Evolutionary conservation across 2,888 invertebrate genomes (phyloP).

Genomic region (Achlya flavicornis): DNA sequence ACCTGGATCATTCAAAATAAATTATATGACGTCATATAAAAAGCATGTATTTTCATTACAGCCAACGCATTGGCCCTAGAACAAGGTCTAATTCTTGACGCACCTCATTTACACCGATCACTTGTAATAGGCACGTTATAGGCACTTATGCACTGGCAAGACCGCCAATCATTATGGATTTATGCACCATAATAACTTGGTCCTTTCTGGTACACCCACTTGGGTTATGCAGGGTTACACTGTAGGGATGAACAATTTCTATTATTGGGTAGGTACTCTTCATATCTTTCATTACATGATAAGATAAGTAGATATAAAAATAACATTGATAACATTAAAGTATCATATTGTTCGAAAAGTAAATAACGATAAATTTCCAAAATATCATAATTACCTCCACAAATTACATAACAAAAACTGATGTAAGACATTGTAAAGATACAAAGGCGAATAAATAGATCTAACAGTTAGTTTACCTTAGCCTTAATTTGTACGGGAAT

Average conservation of each 20-base stretch:
- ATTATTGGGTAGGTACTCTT: slow-evolving; percentile 19
- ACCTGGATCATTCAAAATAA: too few species aligned
- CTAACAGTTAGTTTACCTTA: slow-evolving; percentile 5
- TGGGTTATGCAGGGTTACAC: slow-evolving; percentile 18
- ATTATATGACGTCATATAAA: too few species aligned
- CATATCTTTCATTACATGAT: neutral
- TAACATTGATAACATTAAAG: too few species aligned
- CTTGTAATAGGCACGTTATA: slow-evolving; percentile 61
- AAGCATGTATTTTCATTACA: slow-evolving; percentile 31
- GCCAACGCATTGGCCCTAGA: slow-evolving; percentile 48
- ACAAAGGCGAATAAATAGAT: slow-evolving; percentile 15
- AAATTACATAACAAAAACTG: neutral
- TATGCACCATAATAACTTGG: slow-evolving; percentile 67
- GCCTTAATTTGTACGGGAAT: slow-evolving; percentile 15
- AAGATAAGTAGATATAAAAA: too few species aligned
- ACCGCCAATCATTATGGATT: slow-evolving; percentile 69
- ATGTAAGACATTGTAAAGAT: neutral
- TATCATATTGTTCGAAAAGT: too few species aligned
- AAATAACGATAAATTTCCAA: neutral
- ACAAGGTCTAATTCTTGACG: slow-evolving; percentile 52
- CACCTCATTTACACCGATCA: slow-evolving; percentile 66
- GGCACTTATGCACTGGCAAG: slow-evolving; percentile 50
- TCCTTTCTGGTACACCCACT: slow-evolving; percentile 43
- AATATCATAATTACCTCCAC: neutral
- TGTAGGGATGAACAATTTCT: slow-evolving; percentile 9